Percentiles rank a stretch among this genome's conserved stretches.
These are phyloP conservation scores for Strigamia transsilvanica DNA, from an alignment of 2,888 invertebrate genomes.

Conservation along the genomic window DNA sequence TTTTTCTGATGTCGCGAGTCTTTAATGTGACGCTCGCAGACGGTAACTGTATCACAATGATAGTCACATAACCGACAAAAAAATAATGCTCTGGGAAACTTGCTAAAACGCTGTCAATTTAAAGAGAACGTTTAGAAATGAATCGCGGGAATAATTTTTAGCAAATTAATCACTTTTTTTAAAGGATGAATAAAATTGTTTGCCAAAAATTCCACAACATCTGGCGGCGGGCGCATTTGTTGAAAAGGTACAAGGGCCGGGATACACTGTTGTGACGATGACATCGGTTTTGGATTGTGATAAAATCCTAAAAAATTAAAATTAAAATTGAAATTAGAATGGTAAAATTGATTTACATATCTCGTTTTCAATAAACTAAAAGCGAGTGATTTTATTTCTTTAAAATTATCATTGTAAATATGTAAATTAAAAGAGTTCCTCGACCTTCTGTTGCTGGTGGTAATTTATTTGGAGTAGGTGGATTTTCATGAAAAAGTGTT, in stretches of 20 bases:
- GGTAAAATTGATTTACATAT: neutral
- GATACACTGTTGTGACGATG: constrained; percentile 8
- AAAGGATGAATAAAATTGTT: constrained; percentile 20
- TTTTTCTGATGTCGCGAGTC: constrained; percentile 61
- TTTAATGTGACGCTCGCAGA: constrained; percentile 61
- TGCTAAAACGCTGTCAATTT: constrained; percentile 61
- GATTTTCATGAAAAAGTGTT: neutral
- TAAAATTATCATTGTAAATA: neutral
- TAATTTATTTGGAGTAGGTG: neutral
- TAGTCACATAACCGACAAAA: constrained; percentile 65
- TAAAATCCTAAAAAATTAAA: neutral
- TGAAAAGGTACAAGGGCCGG: neutral
- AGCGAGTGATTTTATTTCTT: neutral
- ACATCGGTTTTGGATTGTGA: constrained; percentile 20
- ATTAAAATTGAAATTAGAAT: neutral
- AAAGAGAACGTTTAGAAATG: neutral
- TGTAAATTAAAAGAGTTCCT: neutral
- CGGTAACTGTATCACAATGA: constrained; percentile 62
- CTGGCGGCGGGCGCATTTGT: constrained; percentile 33
- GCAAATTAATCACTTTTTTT: constrained; percentile 8
- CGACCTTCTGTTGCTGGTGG: neutral
- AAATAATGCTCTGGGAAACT: constrained; percentile 62
- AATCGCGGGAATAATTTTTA: neutral
- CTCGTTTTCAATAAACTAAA: too few relatives aligned
- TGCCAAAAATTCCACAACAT: neutral